These are phyloP conservation scores for Euspilapteryx auroguttella DNA, from an alignment of 2,888 invertebrate species.

Conservation along the genomic window DNA sequence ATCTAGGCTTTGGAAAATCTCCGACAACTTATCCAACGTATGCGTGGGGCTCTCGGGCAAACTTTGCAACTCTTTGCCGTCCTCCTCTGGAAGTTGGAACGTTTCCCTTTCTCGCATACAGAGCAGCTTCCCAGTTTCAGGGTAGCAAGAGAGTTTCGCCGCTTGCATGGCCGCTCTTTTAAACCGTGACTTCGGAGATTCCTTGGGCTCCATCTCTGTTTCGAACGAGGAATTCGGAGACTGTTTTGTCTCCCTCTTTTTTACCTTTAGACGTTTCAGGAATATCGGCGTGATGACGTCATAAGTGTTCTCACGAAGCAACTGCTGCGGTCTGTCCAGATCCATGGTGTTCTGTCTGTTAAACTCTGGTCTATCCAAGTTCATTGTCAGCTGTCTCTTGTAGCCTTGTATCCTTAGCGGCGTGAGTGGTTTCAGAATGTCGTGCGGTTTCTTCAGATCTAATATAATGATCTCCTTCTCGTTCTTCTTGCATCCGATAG, in stretches of 20 bases:
- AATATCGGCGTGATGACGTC: slow-evolving; percentile 44
- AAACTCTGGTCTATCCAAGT: slow-evolving; percentile 7
- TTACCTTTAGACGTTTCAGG: slow-evolving; percentile 21
- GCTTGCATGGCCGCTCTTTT: slow-evolving; percentile 44
- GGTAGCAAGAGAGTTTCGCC: slow-evolving; percentile 32
- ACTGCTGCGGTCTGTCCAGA: slow-evolving; percentile 26
- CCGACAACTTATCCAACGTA: slow-evolving; percentile 35
- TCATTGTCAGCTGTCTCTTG: not conserved
- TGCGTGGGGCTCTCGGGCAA: slow-evolving; percentile 31
- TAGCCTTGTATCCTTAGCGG: slow-evolving; percentile 28
- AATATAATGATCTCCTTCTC: slow-evolving; percentile 31
- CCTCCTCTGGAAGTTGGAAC: slow-evolving; percentile 18
- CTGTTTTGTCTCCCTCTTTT: slow-evolving; percentile 15
- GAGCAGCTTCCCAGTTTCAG: slow-evolving; percentile 41
- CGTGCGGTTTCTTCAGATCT: slow-evolving; percentile 23
- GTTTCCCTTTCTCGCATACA: slow-evolving; percentile 38
- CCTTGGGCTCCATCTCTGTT: slow-evolving; percentile 12
- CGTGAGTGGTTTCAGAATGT: slow-evolving; percentile 41
- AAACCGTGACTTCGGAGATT: slow-evolving; percentile 40
- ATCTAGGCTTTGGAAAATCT: slow-evolving; percentile 44
- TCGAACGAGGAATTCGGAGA: slow-evolving; percentile 3
- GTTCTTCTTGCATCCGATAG: slow-evolving; percentile 35
- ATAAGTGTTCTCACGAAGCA: slow-evolving; percentile 46
- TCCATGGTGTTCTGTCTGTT: slow-evolving; percentile 23
- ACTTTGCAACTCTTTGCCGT: slow-evolving; percentile 20